A percentile compares a stretch with the other conserved stretches of the same genome.
phyloP scores from a whole-genome alignment of 2,113 vertebrate genomes.

The Otocyon megalotis region DNA sequence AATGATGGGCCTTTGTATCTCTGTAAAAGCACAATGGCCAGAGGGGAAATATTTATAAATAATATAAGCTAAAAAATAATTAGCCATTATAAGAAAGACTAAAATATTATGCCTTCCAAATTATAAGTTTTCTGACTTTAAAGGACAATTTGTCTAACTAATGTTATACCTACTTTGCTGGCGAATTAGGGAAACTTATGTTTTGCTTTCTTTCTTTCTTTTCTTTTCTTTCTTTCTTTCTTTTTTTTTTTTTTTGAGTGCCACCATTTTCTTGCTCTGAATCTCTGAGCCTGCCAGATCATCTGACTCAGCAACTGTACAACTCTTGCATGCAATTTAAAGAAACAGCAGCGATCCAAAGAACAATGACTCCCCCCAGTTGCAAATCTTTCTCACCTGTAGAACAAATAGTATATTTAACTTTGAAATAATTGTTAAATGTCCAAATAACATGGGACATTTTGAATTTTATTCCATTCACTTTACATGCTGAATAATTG shows the following conservation, averaged over 20 bases:
- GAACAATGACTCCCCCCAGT: not conserved
- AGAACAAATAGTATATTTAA: not conserved
- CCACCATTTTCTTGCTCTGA: conserved; percentile 77
- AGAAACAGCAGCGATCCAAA: conserved; percentile 74
- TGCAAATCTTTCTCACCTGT: conserved; percentile 1
- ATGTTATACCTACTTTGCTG: conserved; percentile 20
- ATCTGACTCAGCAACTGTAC: conserved; percentile 79
- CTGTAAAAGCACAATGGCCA: not conserved
- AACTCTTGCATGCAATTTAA: conserved; percentile 73
- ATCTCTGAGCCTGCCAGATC: conserved; percentile 59
- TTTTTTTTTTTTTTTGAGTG: conserved; percentile 59
- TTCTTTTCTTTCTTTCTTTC: conserved; percentile 49
- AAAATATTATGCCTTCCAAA: not conserved
- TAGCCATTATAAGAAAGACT: conserved; percentile 8
- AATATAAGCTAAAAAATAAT: conserved; percentile 16
- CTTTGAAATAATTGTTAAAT: conserved; percentile 33
- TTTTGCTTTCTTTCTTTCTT: conserved; percentile 68
- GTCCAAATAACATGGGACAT: not conserved
- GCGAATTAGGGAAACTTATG: not conserved
- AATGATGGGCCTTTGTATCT: conserved; percentile 28
- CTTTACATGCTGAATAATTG: conserved; percentile 22
- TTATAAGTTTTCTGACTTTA: conserved; percentile 49
- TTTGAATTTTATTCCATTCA: conserved; percentile 43
- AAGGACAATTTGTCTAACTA: not conserved
- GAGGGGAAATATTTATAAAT: not conserved